phyloP scores from a whole-genome alignment of 30 jellyfish, hydroid and myxozoan genomes.

The Cassiopea xamachana region DNA sequence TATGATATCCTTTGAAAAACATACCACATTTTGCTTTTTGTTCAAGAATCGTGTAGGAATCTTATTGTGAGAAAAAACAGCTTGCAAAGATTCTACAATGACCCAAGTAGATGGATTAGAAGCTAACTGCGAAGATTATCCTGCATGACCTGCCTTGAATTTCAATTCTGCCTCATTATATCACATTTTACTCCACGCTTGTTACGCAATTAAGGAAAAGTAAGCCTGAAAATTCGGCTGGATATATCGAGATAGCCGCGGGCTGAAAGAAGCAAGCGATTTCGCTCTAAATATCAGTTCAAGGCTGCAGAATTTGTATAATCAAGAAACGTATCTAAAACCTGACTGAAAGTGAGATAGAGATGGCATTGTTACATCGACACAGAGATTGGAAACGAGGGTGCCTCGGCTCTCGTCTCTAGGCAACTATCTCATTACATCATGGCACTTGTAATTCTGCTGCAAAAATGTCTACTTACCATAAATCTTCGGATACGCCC shows the following conservation, averaged over 20 bases:
- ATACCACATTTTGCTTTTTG: no score
- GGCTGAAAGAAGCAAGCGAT: background rate
- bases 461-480: no score
- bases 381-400: no score
- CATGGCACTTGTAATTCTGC: no score
- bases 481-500: no score
- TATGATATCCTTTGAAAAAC: no score
- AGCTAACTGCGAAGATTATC: slow-evolving; percentile 17
- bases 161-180: background rate
- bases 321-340: background rate
- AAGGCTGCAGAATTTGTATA: background rate
- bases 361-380: background rate
- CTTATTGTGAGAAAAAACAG: background rate
- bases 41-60: no score
- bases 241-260: no score
- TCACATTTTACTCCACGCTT: background rate
- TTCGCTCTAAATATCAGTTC: background rate
- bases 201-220: background rate
- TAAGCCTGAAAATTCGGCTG: no score
- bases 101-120: slow-evolving; percentile 10
- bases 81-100: background rate
- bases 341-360: background rate
- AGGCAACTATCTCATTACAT: no score
- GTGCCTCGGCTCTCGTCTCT: no score
- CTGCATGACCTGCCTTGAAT: background rate